phyloP scores from a whole-genome alignment of 2,113 vertebrate species.

The Platysteira castanea region DNA sequence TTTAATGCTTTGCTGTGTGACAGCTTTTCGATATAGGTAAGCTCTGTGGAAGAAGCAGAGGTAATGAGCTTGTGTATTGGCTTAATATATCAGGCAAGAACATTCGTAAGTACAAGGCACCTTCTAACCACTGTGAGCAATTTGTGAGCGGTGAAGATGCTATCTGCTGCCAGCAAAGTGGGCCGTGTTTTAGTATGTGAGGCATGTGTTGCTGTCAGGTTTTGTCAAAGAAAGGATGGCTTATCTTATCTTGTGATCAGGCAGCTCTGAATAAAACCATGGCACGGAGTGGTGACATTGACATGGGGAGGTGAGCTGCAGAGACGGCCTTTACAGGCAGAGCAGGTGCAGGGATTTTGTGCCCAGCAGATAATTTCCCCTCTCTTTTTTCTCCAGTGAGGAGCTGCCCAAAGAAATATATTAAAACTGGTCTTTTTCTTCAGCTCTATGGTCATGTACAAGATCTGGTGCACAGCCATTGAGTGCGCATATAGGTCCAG shows the following conservation, averaged over 20 bases:
- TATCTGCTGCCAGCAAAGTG: constrained; percentile 8
- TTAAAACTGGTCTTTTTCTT: background rate
- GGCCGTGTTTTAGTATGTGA: background rate
- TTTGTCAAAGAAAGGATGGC: background rate
- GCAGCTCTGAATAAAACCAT: background rate
- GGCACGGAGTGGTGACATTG: fast-evolving
- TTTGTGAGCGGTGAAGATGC: background rate
- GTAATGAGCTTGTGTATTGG: constrained; percentile 52
- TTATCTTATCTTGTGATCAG: background rate
- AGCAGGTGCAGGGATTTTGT: background rate
- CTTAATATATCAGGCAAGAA: constrained; percentile 46
- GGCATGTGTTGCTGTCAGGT: background rate
- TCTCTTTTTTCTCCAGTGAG: background rate
- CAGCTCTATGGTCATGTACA: fast-evolving
- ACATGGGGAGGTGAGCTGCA: background rate
- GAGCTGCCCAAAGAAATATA: background rate
- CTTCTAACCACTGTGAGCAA: background rate
- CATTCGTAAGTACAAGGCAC: background rate
- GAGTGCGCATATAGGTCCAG: background rate
- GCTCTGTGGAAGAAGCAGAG: background rate
- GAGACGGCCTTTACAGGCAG: background rate
- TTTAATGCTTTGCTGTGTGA: constrained; percentile 12
- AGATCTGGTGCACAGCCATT: fast-evolving
- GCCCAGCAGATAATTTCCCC: background rate
- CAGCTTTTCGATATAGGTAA: constrained; percentile 46